Conservation (phyloP, 2,113 vertebrate genomes). For the Pelobates fuscus region DNA sequence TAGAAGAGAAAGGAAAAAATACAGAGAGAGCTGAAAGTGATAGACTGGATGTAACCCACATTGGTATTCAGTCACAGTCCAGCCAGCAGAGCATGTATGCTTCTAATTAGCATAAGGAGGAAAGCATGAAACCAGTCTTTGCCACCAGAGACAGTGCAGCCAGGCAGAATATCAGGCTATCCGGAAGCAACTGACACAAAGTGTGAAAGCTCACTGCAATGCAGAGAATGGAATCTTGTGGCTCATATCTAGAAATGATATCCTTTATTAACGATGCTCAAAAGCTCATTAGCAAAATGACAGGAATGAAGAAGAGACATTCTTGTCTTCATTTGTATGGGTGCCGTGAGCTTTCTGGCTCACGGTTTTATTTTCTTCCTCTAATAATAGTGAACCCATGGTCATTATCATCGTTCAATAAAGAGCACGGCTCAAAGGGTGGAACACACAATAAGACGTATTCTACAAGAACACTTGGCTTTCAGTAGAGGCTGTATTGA, state of each 20-base stretch:
- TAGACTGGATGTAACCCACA: conserved; percentile 40
- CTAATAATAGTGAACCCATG: too few species aligned
- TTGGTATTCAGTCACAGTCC: conserved; percentile 52
- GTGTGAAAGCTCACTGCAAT: conserved; percentile 9
- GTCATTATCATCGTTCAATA: too few species aligned
- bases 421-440: too few species aligned
- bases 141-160: conserved; percentile 42
- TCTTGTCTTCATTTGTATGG: background rate
- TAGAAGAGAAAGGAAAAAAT: conserved; percentile 29
- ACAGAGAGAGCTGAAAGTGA: conserved; percentile 3
- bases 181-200: conserved; percentile 30
- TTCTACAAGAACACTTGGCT: too few species aligned
- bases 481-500: too few species aligned
- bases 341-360: background rate
- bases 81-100: conserved; percentile 46
- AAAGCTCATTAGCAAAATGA: conserved; percentile 38
- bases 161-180: conserved; percentile 21
- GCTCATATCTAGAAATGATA: conserved; percentile 33
- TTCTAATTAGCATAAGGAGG: conserved; percentile 53
- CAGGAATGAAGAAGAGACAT: background rate
- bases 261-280: conserved; percentile 11
- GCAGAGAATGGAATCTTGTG: conserved; percentile 38
- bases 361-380: too few species aligned
- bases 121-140: conserved; percentile 25
- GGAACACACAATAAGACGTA: too few species aligned